These are phyloP conservation scores for Euzetes globulus DNA, from an alignment of 2,888 invertebrate genomes.

Conservation along the genomic window DNA sequence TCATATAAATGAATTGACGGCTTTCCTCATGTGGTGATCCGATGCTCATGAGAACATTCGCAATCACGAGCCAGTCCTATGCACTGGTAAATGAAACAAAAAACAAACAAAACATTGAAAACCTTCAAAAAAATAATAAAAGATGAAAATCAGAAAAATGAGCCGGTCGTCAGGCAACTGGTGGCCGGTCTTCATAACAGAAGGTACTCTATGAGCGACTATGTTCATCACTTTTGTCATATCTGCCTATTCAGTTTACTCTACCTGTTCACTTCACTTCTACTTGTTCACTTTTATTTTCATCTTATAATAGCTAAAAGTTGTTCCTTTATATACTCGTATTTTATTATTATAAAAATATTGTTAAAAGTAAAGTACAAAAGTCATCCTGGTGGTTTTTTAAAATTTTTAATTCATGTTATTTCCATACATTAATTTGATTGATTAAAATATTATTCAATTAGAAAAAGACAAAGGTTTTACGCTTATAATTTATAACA, in stretches of 20 bases:
- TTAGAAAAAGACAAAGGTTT: too few species aligned
- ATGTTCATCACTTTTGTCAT: constrained; percentile 6
- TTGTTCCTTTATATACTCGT: too few species aligned
- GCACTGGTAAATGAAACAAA: not conserved
- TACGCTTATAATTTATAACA: too few species aligned
- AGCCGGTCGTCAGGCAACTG: not conserved
- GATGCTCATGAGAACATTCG: constrained; percentile 19
- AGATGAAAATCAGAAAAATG: constrained; percentile 14
- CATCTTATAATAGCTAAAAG: too few species aligned
- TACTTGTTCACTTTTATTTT: not conserved
- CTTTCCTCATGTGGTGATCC: not conserved
- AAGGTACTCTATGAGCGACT: constrained; percentile 29
- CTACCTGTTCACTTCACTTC: not conserved
- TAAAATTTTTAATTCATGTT: too few species aligned
- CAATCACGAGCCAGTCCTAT: not conserved
- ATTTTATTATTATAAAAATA: too few species aligned
- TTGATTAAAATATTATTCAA: too few species aligned
- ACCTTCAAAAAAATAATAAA: constrained; percentile 2
- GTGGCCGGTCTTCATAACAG: constrained; percentile 7
- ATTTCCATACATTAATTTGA: too few species aligned
- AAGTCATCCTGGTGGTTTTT: too few species aligned
- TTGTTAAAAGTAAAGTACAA: too few species aligned
- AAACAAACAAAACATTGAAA: not conserved
- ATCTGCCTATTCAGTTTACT: not conserved
- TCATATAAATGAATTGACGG: not conserved